phyloP scores from a whole-genome alignment of 2,888 invertebrate genomes.

The Geophilus truncorum region DNA sequence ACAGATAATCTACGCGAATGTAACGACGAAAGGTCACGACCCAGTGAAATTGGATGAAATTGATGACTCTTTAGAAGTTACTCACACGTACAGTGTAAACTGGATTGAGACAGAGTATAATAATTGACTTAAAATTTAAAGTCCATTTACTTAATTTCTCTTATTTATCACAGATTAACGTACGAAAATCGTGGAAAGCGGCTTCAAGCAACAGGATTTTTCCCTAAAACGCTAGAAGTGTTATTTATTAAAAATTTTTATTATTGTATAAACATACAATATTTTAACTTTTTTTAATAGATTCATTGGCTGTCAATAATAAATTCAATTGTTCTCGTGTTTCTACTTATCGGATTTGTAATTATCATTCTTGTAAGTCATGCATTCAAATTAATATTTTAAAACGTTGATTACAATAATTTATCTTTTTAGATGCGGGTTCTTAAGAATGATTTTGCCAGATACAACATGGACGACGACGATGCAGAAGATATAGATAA shows the following conservation, averaged over 20 bases:
- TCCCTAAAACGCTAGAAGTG: constrained; percentile 52
- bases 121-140: background rate
- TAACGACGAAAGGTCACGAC: constrained; percentile 49
- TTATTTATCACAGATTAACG: constrained; percentile 44
- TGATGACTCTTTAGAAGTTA: constrained; percentile 46
- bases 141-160: too few species aligned
- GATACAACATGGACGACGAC: constrained; percentile 50
- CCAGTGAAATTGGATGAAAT: constrained; percentile 48
- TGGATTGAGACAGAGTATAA: constrained; percentile 50
- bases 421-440: constrained; percentile 48
- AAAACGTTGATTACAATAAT: background rate
- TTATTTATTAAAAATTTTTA: background rate
- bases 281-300: constrained; percentile 42
- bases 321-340: constrained; percentile 53
- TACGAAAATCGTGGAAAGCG: constrained; percentile 48
- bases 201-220: constrained; percentile 50
- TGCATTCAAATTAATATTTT: background rate
- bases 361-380: constrained; percentile 52
- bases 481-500: constrained; percentile 49
- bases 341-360: constrained; percentile 53
- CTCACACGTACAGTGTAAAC: constrained; percentile 52
- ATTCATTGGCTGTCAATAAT: constrained; percentile 55
- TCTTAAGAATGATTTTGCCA: constrained; percentile 52
- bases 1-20: constrained; percentile 52
- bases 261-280: background rate